Evolutionary conservation across 2,888 invertebrate species (phyloP).

Genomic region (Lissonota sp.): DNA sequence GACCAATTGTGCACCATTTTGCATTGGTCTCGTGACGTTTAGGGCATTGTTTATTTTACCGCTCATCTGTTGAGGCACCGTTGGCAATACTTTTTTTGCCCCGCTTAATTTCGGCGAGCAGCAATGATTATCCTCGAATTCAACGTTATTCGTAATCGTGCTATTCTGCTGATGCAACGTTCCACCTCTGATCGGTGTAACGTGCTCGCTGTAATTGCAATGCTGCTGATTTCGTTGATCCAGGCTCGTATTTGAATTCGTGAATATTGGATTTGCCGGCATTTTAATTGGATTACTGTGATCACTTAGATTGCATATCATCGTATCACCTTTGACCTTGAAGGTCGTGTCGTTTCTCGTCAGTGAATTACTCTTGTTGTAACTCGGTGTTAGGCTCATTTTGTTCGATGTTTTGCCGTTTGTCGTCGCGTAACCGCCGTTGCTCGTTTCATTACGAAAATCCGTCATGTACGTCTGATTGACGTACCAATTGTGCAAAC

Average conservation of each 20-base stretch:
- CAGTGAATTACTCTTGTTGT: slow-evolving; percentile 71
- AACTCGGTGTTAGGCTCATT: slow-evolving; percentile 78
- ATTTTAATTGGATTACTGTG: slow-evolving; percentile 74
- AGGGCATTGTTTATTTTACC: slow-evolving; percentile 66
- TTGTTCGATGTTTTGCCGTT: slow-evolving; percentile 77
- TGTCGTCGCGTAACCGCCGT: slow-evolving; percentile 76
- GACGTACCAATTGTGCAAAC: slow-evolving; percentile 89
- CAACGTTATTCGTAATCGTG: slow-evolving; percentile 68
- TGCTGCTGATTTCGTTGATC: slow-evolving; percentile 69
- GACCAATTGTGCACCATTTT: slow-evolving; percentile 81
- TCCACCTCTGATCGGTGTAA: slow-evolving; percentile 67
- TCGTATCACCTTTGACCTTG: slow-evolving; percentile 63
- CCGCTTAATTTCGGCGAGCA: slow-evolving; percentile 80
- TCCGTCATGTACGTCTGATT: slow-evolving; percentile 84
- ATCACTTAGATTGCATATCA: slow-evolving; percentile 73
- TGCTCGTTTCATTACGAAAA: slow-evolving; percentile 77
- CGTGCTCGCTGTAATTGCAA: slow-evolving; percentile 70
- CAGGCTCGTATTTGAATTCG: slow-evolving; percentile 62
- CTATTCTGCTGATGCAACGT: slow-evolving; percentile 68
- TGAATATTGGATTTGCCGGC: slow-evolving; percentile 62
- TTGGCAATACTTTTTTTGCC: slow-evolving; percentile 79
- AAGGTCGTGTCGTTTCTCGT: slow-evolving; percentile 67
- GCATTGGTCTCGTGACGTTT: slow-evolving; percentile 76
- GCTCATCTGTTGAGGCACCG: slow-evolving; percentile 61
- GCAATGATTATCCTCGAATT: slow-evolving; percentile 77